Base-by-base conservation (phyloP, 2,888 invertebrate genomes). In the Cenopis cana region DNA sequence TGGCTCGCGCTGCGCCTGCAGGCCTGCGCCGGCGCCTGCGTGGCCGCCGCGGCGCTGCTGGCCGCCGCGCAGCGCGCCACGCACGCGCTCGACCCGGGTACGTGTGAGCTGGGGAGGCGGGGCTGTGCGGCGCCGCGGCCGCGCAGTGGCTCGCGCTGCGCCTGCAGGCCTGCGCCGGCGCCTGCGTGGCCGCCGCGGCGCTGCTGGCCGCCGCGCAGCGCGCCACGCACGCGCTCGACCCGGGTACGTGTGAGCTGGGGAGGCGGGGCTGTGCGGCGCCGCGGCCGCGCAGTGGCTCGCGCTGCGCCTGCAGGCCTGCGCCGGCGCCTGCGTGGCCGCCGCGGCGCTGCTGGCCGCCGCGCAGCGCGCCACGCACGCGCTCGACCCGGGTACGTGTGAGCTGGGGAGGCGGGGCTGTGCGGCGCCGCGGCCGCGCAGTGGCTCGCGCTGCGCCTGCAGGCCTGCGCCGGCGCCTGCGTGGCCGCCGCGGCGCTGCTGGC, bases 1-100 rank as follows among this genome's bases (percentile, higher is more conserved):
- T 99, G 99, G 99, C 94, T 99, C 33, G 96, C 96, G 74, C 92
- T 99, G 77, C 94, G 98, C 64, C 93, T 99, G 78, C 98, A 98
- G 89, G 96, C 96, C 62, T 95, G 96, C 73, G 92, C 97, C 69
- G 95, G 97, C 75, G 96, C 96, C 62, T 95, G 97, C 29, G 89
- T 97, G 20, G 89, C 79, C 59, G 89, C 79, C 74, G 88, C 90
- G 75, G 91, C 89, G 65, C 76, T 80, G 76, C 82, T 87, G 12
- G 89, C 89, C 72, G 91, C 87, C 74, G 76, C 89, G 79, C 96
- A 97, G 88, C 97, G 97, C 82, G 94, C 96, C 78, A 94, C 95
- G 82, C 95, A 96, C 82, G 93, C 95, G 52, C 41, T 68, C 24
- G 38, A 59, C 20, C 68, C 68, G 52, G 56, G 57, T 71, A 52